Evolutionary conservation across 2,797 vertebrate genomes (phyloP), one percentile per base, ranked within the genome.

Genomic region (Acomys russatus): DNA sequence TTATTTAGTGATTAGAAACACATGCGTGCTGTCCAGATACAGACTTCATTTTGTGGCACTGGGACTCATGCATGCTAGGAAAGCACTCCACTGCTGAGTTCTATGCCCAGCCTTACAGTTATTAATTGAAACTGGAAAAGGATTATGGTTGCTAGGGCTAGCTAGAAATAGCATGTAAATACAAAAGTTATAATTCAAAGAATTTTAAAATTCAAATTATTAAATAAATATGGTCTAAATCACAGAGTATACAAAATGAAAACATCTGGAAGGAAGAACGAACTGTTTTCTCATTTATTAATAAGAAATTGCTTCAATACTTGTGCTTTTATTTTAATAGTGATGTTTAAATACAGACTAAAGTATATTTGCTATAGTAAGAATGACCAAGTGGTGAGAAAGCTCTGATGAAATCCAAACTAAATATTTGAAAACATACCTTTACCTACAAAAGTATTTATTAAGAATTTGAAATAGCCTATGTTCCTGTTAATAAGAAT

Each of bases 141-240:
- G 5, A 90, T 84, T 80, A n/a, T 70, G 71, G 1, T 89, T 59
- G 70, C 14, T 71, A 49, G 51, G 63, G 54, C 33, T 90, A 64
- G 28, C 30, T 77, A 70, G 91, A 73, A 89, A 44, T 73, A 80
- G 14, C 14, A 85, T 70, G 4, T 4, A 76, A 71, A 66, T n/a
- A 70, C 4, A 91, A 70, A 94, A 63, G 15, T 68, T 73, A 79
- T 23, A 79, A n/a, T 44, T 93, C 11, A 79, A 93, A 12, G 10
- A 88, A 84, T 56, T 84, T 84, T 73, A 28, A 84, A 64, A 66
- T 18, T 23, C 68, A 49, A 91, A 91, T 76, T 76, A 66, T 63
- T 79, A 77, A 73, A 49, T 74, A 79, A 88, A 74, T 6, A 6
- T 5, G 8, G 12, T 44, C 3, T 85, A 79, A 94, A 79, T 78